Evolutionary conservation across 2,797 vertebrate genomes (phyloP), one percentile per base, ranked within the genome.

Genomic region (Phyllotis vaccarum): DNA sequence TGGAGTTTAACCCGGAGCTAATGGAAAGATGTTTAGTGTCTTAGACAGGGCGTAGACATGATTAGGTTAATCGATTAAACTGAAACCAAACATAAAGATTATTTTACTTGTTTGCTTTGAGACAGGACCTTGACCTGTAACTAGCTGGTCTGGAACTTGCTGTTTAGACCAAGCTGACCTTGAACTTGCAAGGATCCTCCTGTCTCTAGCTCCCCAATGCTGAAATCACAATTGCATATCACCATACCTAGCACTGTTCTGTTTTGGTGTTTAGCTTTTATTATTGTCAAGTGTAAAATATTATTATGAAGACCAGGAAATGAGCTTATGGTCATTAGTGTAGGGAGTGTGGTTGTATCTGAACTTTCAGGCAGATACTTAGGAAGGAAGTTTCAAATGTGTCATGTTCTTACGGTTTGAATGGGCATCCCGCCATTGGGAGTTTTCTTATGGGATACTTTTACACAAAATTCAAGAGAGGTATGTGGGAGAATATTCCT

Each of bases 261-360:
- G n/a, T 43, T 72, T 40, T 31, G 49, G 54, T 80, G 21, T 66
- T 89, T 89, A 40, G 49, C 72, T 93, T 91, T 88, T 62, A 80
- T 70, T 88, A 62, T 7, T 68, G 81, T 60, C 31, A 66, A 43
- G 54, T 83, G 62, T 79, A 34, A 82, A 89, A 75, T 70, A 80
- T 43, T 70, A 80, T 43, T 72, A 31, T 13, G 21, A 17, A 80
- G 70, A 58, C 6, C 24, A 21, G 46, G 31, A 93, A 92, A 66
- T 74, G 74, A 92, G 37, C 58, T 80, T 2, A 5, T 7, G 14
- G 31, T 60, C 19, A 3, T 6, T 31, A 6, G 37, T 22, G 7
- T 24, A 56, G 17, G 11, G 31, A 90, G 13, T 11, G 17, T 31
- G 75, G 72, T 17, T 79, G 17, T 46, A 2, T 31, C 16, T 76